These are phyloP conservation scores for Ceratina australensis DNA, from an alignment of 1,140 invertebrate genomes.

Conservation along the genomic window DNA sequence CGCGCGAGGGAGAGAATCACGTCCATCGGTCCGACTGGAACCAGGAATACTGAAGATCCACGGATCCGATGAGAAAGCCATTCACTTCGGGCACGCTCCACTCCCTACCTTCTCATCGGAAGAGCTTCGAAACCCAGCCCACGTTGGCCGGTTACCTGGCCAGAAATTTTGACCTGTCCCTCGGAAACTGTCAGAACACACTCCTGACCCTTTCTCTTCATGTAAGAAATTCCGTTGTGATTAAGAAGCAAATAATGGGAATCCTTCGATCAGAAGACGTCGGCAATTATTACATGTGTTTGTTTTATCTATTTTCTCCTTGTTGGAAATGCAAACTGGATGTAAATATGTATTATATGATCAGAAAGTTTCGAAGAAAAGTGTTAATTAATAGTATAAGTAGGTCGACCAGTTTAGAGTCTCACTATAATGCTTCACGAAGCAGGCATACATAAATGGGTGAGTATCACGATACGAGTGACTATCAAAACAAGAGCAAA, in stretches of 20 bases:
- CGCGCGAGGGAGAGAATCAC: constrained; percentile 44
- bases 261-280: too few species aligned
- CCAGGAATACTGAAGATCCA: constrained; percentile 71
- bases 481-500: constrained; percentile 9
- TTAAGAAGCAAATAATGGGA: too few species aligned
- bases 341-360: neutral
- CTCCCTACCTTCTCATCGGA: constrained; percentile 54
- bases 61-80: constrained; percentile 71
- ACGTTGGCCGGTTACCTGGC: neutral
- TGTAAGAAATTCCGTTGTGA: too few species aligned
- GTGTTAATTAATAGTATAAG: constrained; percentile 12
- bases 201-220: too few species aligned
- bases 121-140: constrained; percentile 4
- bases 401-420: constrained; percentile 1
- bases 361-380: constrained; percentile 9
- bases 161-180: neutral
- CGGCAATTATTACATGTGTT: too few species aligned
- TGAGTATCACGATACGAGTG: neutral
- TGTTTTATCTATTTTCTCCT: too few species aligned
- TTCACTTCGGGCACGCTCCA: constrained; percentile 61
- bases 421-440: too few species aligned
- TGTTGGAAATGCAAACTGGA: too few species aligned
- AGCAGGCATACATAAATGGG: neutral
- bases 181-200: too few species aligned
- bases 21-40: constrained; percentile 73